phyloP scores from a whole-genome alignment of 1,140 invertebrate genomes.

The Ganaspis sp. region DNA sequence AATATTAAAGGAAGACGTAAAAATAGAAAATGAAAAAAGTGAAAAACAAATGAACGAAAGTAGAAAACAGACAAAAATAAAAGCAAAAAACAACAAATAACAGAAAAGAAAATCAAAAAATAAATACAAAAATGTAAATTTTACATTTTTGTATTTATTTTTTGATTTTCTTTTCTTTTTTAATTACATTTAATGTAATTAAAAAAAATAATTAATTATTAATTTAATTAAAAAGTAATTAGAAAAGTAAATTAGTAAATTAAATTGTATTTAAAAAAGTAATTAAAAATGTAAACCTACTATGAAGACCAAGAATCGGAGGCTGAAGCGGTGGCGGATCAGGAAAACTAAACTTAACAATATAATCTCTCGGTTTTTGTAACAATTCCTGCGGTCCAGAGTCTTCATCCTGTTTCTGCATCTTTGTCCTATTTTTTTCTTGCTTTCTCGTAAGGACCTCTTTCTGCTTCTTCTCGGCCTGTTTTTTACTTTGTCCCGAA shows the following conservation, averaged over 20 bases:
- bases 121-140: no score
- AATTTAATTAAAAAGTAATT: no score
- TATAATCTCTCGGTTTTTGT: conserved; percentile 93
- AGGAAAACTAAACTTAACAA: conserved; percentile 98
- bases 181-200: no score
- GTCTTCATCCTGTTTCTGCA: conserved; percentile 89
- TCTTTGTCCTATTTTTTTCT: conserved; percentile 90
- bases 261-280: neutral
- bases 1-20: conserved; percentile 54
- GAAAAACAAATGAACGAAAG: no score
- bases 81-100: conserved; percentile 25
- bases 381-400: conserved; percentile 88
- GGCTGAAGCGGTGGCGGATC: conserved; percentile 96
- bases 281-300: conserved; percentile 74
- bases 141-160: no score
- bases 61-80: no score
- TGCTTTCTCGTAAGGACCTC: conserved; percentile 95
- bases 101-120: no score
- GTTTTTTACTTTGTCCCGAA: conserved; percentile 95
- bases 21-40: no score
- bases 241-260: no score
- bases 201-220: no score
- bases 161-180: no score
- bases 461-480: conserved; percentile 95
- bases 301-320: conserved; percentile 94